Evolutionary conservation across 2,888 invertebrate genomes (phyloP), one percentile per base, ranked within the genome.

Genomic region (Bursaphelenchus okinawaensis): DNA sequence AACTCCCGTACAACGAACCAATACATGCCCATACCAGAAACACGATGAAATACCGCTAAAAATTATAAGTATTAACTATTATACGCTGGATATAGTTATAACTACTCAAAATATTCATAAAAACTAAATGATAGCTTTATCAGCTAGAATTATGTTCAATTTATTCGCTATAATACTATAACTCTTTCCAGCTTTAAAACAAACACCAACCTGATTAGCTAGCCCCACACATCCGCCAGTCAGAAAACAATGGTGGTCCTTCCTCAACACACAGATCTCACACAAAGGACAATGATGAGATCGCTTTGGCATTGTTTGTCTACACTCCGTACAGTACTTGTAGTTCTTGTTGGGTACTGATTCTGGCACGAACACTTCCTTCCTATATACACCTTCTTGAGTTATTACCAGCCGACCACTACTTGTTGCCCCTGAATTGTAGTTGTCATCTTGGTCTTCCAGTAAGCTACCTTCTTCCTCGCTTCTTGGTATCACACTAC

Each of bases 201-300:
- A 64, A 22, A 7, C 4, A 26, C 24, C 26, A 31, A 78, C 78
- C 67, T 80, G 85, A 73, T 84, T 85, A 62, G 83, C 83, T 56
- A 84, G 79, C 0, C 85, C 85, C 0, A 85, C 82, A 69, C 85
- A 85, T 27, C 82, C 83, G 12, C 80, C 80, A 7, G 78, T 76
- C 65, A 85, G 80, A 59, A 84, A 84, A 69, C 85, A 85, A 66
- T 85, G 85, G 65, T 85, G 85, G 70, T 85, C 85, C 55, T 84
- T 82, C 16, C 84, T 82, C 16, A 85, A 69, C 9, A 85, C 78
- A 66, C 85, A 85, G 29, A 67, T 68, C 20, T 83, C 69, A 68
- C 85, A 85, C 9, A 85, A 68, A 4, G 82, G 79, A 66, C 85
- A 85, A 69, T 85, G 85, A 58, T 84, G 83, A 28, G 82, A 76